Conservation (phyloP, 2,888 invertebrate genomes). For the Luffia ferchaultella region DNA sequence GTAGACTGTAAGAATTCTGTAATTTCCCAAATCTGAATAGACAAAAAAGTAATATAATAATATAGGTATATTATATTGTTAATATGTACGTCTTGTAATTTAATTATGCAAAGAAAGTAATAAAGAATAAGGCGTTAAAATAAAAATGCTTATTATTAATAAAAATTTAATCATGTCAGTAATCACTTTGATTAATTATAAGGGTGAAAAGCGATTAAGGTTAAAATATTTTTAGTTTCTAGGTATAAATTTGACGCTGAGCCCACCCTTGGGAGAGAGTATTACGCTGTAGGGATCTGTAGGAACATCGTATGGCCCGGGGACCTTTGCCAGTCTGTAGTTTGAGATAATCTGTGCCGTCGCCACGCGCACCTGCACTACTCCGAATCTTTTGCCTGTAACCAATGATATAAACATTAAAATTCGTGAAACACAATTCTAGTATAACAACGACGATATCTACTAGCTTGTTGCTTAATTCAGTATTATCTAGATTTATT, state of each 20-base stretch:
- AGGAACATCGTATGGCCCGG: constrained; percentile 21
- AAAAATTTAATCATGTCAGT: background rate
- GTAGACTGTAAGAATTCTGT: too few relatives aligned
- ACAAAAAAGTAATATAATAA: too few relatives aligned
- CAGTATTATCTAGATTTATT: too few relatives aligned
- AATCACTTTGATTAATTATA: background rate
- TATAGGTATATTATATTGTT: too few relatives aligned
- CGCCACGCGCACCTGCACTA: constrained; percentile 42
- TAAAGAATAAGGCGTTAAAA: too few relatives aligned
- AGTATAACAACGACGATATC: background rate
- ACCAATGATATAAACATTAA: constrained; percentile 7
- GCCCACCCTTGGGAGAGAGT: constrained; percentile 27
- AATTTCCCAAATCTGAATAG: too few relatives aligned
- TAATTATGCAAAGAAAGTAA: too few relatives aligned
- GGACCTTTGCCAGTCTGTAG: constrained; percentile 27
- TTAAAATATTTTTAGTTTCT: constrained; percentile 16
- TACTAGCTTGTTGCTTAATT: background rate
- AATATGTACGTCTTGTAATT: too few relatives aligned
- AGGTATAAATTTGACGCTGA: constrained; percentile 30
- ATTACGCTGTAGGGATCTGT: constrained; percentile 32
- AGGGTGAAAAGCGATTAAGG: background rate
- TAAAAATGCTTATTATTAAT: too few relatives aligned
- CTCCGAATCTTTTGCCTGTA: constrained; percentile 44
- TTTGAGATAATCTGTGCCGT: constrained; percentile 33
- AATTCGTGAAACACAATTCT: background rate